A percentile compares a stretch with the other conserved stretches of the same genome.
Conservation (phyloP, 2,113 vertebrate genomes). For the Dicentrarchus labrax region DNA sequence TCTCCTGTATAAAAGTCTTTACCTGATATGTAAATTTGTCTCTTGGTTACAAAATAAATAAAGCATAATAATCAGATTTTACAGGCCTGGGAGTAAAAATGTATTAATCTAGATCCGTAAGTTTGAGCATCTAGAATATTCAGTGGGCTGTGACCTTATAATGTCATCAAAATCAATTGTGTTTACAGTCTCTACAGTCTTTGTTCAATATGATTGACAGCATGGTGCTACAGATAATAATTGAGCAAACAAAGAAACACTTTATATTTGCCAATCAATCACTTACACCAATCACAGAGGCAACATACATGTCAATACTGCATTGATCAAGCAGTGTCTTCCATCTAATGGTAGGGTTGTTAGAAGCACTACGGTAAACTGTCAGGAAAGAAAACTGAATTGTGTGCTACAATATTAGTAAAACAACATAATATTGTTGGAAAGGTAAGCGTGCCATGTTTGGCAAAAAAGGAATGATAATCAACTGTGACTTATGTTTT, state of each 20-base stretch:
- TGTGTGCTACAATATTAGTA: neutral
- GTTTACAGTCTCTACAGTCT: slow-evolving; percentile 6
- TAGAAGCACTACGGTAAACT: slow-evolving; percentile 11
- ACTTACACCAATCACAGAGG: slow-evolving; percentile 24
- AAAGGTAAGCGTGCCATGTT: neutral
- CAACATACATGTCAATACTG: slow-evolving; percentile 29
- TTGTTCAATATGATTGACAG: slow-evolving; percentile 10
- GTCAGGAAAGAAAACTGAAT: neutral
- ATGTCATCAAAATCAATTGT: neutral
- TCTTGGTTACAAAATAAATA: neutral
- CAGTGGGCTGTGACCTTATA: neutral
- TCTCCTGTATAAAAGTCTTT: too few relatives aligned
- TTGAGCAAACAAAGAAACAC: neutral
- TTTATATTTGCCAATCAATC: slow-evolving; percentile 2
- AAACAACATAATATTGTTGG: neutral
- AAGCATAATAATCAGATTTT: neutral
- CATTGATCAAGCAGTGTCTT: slow-evolving; percentile 10
- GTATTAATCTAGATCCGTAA: neutral
- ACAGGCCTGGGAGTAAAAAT: slow-evolving; percentile 2
- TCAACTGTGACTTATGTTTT: neutral
- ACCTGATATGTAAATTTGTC: neutral
- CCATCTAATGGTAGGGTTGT: neutral
- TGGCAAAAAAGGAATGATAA: neutral
- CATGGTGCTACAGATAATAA: neutral
- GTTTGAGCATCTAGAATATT: neutral